These are phyloP conservation scores for Pygocentrus nattereri DNA, from an alignment of 2,797 vertebrate genomes.

Conservation along the genomic window DNA sequence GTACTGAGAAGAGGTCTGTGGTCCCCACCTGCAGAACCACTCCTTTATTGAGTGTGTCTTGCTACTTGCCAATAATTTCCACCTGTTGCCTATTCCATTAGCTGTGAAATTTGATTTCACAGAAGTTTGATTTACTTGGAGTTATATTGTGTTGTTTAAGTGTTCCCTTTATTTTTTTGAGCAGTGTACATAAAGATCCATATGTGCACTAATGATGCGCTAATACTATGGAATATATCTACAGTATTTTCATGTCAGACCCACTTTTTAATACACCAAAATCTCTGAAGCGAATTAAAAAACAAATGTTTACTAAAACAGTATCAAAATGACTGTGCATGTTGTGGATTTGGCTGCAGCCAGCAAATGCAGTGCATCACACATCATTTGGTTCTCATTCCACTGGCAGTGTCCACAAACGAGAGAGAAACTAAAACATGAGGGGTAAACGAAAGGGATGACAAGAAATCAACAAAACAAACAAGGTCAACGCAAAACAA, in stretches of 20 bases:
- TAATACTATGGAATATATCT: neutral
- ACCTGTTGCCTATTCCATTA: too few relatives aligned
- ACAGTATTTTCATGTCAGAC: conserved; percentile 56
- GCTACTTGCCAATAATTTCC: too few relatives aligned
- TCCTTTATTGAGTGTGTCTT: too few relatives aligned
- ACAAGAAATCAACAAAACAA: conserved; percentile 53
- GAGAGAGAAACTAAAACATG: conserved; percentile 63
- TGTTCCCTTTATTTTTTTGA: too few relatives aligned
- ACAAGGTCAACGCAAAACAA: conserved; percentile 49
- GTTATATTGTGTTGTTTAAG: too few relatives aligned
- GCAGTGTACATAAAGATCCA: too few relatives aligned
- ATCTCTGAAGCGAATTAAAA: conserved; percentile 49
- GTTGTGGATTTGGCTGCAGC: conserved; percentile 64
- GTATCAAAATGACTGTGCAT: conserved; percentile 56
- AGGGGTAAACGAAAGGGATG: conserved; percentile 56
- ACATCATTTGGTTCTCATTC: conserved; percentile 48
- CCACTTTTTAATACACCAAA: conserved; percentile 68
- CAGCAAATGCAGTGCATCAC: conserved; percentile 74
- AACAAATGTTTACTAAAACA: conserved; percentile 28
- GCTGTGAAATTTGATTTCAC: too few relatives aligned
- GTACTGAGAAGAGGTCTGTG: too few relatives aligned
- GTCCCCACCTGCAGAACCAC: too few relatives aligned
- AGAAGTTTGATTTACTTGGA: too few relatives aligned
- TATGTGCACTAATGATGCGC: neutral
- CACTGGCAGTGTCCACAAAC: conserved; percentile 55